phyloP scores from a whole-genome alignment of 92 coral and sea anemone genomes.

The Phenganax marumi region DNA sequence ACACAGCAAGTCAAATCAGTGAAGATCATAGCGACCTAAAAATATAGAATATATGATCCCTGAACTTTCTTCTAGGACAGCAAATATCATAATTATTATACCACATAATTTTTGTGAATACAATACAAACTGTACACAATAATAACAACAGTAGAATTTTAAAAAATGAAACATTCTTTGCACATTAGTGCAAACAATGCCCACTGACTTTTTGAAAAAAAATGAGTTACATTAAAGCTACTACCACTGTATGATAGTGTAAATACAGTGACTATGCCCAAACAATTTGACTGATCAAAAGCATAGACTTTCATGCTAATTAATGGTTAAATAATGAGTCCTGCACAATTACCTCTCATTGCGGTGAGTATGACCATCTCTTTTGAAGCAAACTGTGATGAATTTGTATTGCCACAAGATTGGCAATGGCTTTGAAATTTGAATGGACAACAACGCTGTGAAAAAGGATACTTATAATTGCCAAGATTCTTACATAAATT shows the following conservation, averaged over 20 bases:
- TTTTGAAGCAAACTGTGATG: not conserved
- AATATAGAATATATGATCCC: not conserved
- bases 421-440: not conserved
- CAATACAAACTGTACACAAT: not conserved
- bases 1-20: conserved; percentile 1
- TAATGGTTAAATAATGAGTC: no score
- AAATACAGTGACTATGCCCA: no score
- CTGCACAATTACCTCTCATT: not conserved
- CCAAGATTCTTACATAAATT: no score
- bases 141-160: not conserved
- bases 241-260: no score
- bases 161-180: no score
- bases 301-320: no score
- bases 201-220: no score
- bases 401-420: conserved; percentile 12
- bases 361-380: not conserved
- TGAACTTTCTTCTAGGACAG: not conserved
- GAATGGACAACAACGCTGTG: conserved; percentile 1
- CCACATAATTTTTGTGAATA: no score
- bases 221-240: no score
- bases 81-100: not conserved
- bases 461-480: no score
- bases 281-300: no score
- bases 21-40: conserved; percentile 12
- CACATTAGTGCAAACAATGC: no score